Evolutionary conservation across 1,140 invertebrate genomes (phyloP).

Genomic region (Aphaenogaster rudis): DNA sequence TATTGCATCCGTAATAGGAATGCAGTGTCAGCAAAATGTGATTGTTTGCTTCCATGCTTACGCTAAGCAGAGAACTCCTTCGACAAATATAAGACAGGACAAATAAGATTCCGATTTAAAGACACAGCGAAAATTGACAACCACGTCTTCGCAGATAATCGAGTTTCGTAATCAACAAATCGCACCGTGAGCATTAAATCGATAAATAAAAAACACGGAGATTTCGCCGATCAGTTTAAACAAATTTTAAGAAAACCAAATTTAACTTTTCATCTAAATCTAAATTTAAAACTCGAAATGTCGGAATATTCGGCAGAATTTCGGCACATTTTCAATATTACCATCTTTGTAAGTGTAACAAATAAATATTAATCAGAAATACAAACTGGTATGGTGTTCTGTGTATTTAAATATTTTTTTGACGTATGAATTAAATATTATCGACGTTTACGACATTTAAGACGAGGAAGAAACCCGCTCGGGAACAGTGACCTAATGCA

Average conservation of each 20-base stretch:
- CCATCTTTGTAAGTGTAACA: neutral
- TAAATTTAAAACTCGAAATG: neutral
- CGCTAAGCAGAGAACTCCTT: neutral
- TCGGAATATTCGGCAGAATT: neutral
- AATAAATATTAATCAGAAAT: neutral
- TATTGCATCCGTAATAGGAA: neutral
- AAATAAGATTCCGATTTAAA: conserved; percentile 19
- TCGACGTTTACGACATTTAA: neutral
- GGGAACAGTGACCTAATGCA: conserved; percentile 35
- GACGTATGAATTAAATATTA: neutral
- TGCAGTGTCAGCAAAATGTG: neutral
- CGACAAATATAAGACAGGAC: neutral
- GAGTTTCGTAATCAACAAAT: neutral
- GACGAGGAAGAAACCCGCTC: neutral
- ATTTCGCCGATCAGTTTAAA: neutral
- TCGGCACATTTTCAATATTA: neutral
- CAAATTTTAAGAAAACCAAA: conserved; percentile 1
- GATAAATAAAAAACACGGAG: neutral
- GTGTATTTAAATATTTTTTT: neutral
- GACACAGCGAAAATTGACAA: conserved; percentile 3
- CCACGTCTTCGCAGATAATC: neutral
- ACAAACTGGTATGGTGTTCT: too few species aligned
- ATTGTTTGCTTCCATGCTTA: neutral
- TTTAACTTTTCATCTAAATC: neutral
- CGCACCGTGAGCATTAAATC: neutral